Conservation (phyloP, 2,113 vertebrate genomes). For the Heptranchias perlo region DNA sequence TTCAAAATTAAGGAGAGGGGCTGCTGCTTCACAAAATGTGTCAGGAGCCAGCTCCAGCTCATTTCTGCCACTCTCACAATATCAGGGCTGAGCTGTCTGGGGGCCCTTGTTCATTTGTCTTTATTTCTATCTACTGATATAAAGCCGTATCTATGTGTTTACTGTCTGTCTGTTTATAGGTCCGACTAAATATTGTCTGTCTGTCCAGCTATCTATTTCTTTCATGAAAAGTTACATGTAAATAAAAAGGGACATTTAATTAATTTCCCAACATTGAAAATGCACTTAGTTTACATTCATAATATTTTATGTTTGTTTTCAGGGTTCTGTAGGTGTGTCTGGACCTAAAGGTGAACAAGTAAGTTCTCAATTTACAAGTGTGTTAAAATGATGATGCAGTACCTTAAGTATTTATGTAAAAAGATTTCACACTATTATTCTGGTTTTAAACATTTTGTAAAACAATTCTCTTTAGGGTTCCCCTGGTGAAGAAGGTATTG, state of each 20-base stretch:
- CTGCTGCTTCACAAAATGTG: not conserved
- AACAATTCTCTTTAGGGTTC: conserved; percentile 60
- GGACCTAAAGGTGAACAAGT: conserved; percentile 92
- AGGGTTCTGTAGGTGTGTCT: conserved; percentile 77
- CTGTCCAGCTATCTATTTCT: not conserved
- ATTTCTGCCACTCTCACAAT: not conserved
- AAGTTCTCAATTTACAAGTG: conserved; percentile 41
- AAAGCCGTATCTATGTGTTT: not conserved
- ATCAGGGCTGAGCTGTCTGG: not conserved
- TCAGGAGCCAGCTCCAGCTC: not conserved
- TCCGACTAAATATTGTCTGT: not conserved
- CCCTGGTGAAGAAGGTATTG: conserved; percentile 82
- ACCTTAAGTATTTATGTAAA: not conserved
- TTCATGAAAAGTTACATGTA: not conserved
- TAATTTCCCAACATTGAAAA: not conserved
- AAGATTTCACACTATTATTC: not conserved
- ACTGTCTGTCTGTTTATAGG: not conserved
- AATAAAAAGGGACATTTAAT: not conserved
- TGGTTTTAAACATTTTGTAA: not conserved
- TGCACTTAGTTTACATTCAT: not conserved
- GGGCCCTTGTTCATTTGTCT: not conserved
- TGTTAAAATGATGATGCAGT: not conserved
- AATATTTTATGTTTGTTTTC: conserved; percentile 40
- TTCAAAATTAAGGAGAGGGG: not conserved
- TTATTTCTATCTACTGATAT: not conserved